These are phyloP conservation scores for Nymphalis urticae DNA, from an alignment of 2,888 invertebrate species.

Conservation along the genomic window DNA sequence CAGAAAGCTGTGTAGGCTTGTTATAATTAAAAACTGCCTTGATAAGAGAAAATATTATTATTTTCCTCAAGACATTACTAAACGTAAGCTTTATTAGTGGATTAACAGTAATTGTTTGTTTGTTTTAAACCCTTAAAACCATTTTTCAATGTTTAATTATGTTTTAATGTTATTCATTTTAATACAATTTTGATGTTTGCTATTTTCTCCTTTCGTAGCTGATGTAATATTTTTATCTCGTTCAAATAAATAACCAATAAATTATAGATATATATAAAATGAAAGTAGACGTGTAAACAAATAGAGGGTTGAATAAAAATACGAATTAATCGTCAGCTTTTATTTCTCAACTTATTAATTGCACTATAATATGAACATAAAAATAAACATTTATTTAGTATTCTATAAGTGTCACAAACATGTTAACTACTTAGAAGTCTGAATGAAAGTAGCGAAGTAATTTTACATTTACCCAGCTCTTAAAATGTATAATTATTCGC, in stretches of 20 bases:
- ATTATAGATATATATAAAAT: background rate
- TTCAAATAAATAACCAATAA: background rate
- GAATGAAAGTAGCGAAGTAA: constrained; percentile 50
- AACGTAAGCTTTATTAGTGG: too few relatives aligned
- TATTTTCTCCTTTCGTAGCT: too few relatives aligned
- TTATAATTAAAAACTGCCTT: background rate
- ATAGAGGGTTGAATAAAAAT: constrained; percentile 28
- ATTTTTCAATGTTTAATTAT: too few relatives aligned
- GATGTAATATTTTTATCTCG: too few relatives aligned
- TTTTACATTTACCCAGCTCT: constrained; percentile 79
- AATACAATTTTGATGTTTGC: background rate
- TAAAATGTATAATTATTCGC: constrained; percentile 75
- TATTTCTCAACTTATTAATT: constrained; percentile 78
- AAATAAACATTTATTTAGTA: constrained; percentile 44
- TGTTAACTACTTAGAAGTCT: constrained; percentile 10
- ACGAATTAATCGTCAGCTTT: constrained; percentile 62
- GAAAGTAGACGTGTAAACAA: background rate
- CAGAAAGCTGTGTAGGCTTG: constrained; percentile 12
- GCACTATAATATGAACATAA: constrained; percentile 75
- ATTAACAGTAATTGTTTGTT: too few relatives aligned
- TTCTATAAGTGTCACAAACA: constrained; percentile 21
- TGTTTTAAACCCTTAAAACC: too few relatives aligned
- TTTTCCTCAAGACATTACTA: too few relatives aligned
- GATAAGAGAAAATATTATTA: too few relatives aligned
- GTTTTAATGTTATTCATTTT: background rate